Conservation (phyloP, 1,140 invertebrate species). For the Meteorus sp. region DNA sequence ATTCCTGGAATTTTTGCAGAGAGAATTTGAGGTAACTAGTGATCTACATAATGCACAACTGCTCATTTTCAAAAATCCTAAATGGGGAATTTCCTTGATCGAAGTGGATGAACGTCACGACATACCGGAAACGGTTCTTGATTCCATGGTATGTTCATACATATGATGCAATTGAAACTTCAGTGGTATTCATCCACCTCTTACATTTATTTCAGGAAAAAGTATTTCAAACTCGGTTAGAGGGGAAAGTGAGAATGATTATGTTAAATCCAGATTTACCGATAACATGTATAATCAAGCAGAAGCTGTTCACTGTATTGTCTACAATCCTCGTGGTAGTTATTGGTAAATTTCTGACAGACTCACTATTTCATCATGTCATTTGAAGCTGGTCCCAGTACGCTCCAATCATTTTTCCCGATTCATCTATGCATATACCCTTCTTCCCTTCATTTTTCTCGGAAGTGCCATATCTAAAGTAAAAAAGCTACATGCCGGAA, state of each 20-base stretch:
- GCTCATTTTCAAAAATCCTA: slow-evolving; percentile 69
- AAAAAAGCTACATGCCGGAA: slow-evolving; percentile 1
- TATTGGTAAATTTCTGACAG: slow-evolving; percentile 53
- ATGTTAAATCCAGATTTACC: slow-evolving; percentile 67
- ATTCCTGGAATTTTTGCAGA: slow-evolving; percentile 47
- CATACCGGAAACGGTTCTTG: slow-evolving; percentile 39
- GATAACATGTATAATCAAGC: slow-evolving; percentile 66
- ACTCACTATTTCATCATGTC: slow-evolving; percentile 37
- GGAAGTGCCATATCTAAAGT: too few relatives aligned
- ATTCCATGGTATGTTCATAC: slow-evolving; percentile 47
- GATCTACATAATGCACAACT: slow-evolving; percentile 69
- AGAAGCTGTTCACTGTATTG: slow-evolving; percentile 66
- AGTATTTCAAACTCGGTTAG: slow-evolving; percentile 57
- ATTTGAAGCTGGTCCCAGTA: slow-evolving; percentile 29
- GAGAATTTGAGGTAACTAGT: slow-evolving; percentile 54
- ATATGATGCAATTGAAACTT: too few relatives aligned
- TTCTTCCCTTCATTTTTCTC: too few relatives aligned
- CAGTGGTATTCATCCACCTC: neutral
- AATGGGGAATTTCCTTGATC: slow-evolving; percentile 68
- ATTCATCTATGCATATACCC: too few relatives aligned
- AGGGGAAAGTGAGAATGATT: slow-evolving; percentile 60
- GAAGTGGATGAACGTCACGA: slow-evolving; percentile 52
- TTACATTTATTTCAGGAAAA: slow-evolving; percentile 54
- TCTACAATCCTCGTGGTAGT: slow-evolving; percentile 60
- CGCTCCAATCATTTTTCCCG: neutral